Conservation (phyloP, 2,113 vertebrate species). For the Sphaerodactylus townsendi region DNA sequence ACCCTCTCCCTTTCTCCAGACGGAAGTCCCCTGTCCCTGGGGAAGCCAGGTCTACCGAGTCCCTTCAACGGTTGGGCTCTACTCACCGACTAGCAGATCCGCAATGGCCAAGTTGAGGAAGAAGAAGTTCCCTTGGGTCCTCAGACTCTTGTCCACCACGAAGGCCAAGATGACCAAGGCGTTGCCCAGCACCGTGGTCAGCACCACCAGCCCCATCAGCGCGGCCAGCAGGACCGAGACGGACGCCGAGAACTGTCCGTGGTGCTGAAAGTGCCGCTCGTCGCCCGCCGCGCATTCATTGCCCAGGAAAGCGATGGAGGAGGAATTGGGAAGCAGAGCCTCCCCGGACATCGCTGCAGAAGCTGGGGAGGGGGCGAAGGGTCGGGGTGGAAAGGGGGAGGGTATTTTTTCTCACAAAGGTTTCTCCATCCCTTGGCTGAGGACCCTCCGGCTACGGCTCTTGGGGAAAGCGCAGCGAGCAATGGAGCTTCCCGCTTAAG, state of each 20-base stretch:
- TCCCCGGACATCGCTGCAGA: not conserved
- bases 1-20: no score
- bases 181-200: constrained; percentile 75
- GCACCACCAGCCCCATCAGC: constrained; percentile 75
- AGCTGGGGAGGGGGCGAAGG: no score
- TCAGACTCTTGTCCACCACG: constrained; percentile 72
- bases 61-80: not conserved
- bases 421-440: not conserved
- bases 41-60: no score
- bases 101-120: constrained; percentile 81
- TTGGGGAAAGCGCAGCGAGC: not conserved
- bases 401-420: no score
- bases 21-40: no score
- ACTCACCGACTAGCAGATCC: constrained; percentile 80
- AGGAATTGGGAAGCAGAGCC: constrained; percentile 24
- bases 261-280: constrained; percentile 31
- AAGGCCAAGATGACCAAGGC: constrained; percentile 77
- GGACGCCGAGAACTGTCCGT: constrained; percentile 63
- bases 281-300: not conserved
- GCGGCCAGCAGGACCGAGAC: constrained; percentile 65
- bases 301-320: not conserved
- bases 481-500: not conserved
- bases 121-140: constrained; percentile 77
- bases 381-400: accelerated
- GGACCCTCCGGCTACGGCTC: not conserved